Evolutionary conservation across 2,113 vertebrate genomes (phyloP).

Genomic region (Periophthalmodon schlosseri): DNA sequence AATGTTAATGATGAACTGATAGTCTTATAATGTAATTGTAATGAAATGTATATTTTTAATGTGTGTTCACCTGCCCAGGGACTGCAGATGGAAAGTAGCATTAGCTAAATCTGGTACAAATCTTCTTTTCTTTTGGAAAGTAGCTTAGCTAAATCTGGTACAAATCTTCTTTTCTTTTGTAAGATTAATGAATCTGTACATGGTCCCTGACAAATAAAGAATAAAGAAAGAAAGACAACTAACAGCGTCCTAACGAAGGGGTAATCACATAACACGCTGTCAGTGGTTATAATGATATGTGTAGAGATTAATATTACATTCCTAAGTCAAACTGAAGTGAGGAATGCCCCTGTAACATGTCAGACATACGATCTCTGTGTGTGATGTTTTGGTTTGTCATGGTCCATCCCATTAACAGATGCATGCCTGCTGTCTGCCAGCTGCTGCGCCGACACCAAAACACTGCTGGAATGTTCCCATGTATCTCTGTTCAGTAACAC

Average conservation of each 20-base stretch:
- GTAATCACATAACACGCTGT: not conserved
- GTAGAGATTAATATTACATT: not conserved
- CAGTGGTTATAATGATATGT: not conserved
- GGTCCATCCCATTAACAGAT: constrained; percentile 49
- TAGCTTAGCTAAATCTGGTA: too few relatives aligned
- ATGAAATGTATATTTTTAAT: too few relatives aligned
- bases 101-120: too few relatives aligned
- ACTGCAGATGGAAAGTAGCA: too few relatives aligned
- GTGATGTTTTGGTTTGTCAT: constrained; percentile 49
- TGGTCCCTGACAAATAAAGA: too few relatives aligned
- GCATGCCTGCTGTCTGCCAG: constrained; percentile 63
- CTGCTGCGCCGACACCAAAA: constrained; percentile 56
- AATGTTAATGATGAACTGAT: too few relatives aligned
- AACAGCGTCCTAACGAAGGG: not conserved
- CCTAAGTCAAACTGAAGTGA: not conserved
- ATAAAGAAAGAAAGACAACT: not conserved
- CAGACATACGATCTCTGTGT: constrained; percentile 33
- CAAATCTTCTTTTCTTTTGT: too few relatives aligned
- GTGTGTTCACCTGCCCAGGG: too few relatives aligned
- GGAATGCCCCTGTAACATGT: constrained; percentile 4
- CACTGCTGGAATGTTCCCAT: constrained; percentile 68
- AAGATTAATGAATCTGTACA: too few relatives aligned
- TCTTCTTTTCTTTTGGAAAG: too few relatives aligned
- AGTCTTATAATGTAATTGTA: too few relatives aligned
- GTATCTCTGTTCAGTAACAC: constrained; percentile 49